A percentile compares a stretch with the other conserved stretches of the same genome.
Conservation (phyloP, 2,113 vertebrate genomes). For the Prochilodus magdalenae region DNA sequence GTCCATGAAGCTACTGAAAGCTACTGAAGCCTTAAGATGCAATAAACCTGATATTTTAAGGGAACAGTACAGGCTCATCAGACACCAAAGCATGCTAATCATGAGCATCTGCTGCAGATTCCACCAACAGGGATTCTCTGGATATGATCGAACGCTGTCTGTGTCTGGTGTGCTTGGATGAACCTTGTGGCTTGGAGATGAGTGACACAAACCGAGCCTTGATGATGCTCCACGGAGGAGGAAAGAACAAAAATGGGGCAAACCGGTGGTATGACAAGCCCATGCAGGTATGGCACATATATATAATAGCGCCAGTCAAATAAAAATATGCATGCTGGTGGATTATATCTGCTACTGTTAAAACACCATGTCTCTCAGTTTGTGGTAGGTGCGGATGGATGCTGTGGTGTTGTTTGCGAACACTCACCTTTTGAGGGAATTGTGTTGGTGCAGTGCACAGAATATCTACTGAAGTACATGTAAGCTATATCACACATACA, state of each 20-base stretch:
- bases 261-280: constrained; percentile 99
- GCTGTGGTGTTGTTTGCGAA: constrained; percentile 92
- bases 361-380: constrained; percentile 77
- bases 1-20: too few relatives aligned
- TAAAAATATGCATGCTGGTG: not conserved
- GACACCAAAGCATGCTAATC: constrained; percentile 4
- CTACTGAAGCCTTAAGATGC: too few relatives aligned
- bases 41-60: not conserved
- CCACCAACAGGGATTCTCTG: constrained; percentile 94
- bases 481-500: constrained; percentile 72
- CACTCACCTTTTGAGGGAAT: constrained; percentile 97
- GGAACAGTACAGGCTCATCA: constrained; percentile 16
- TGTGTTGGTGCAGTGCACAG: constrained; percentile 91
- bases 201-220: constrained; percentile 81
- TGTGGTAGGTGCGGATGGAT: constrained; percentile 89
- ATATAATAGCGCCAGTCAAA: not conserved
- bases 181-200: constrained; percentile 73
- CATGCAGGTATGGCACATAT: constrained; percentile 85
- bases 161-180: constrained; percentile 92
- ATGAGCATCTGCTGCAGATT: constrained; percentile 77
- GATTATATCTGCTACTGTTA: constrained; percentile 29
- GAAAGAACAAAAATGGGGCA: constrained; percentile 81
- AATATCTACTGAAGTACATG: constrained; percentile 94
- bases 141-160: constrained; percentile 95
- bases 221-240: constrained; percentile 91